phyloP scores from a whole-genome alignment of 2,888 invertebrate species.

The Apodemia hepburni region DNA sequence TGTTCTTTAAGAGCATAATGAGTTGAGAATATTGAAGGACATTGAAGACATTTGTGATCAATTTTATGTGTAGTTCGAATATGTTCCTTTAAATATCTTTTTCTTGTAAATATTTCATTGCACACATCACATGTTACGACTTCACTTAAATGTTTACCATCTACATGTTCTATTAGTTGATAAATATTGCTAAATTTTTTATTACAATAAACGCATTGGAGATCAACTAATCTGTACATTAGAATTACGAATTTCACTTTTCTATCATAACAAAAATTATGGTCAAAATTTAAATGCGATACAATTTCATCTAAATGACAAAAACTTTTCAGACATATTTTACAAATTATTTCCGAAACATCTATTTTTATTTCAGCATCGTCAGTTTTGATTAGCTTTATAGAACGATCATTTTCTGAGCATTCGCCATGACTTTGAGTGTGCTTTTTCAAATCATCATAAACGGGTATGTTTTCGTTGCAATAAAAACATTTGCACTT shows the following conservation, averaged over 20 bases:
- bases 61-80: constrained; percentile 46
- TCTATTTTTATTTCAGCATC: constrained; percentile 63
- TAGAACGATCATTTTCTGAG: constrained; percentile 45
- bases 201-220: constrained; percentile 53
- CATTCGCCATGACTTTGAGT: constrained; percentile 51
- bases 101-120: constrained; percentile 49
- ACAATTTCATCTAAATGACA: constrained; percentile 40
- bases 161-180: constrained; percentile 53
- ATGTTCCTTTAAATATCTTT: constrained; percentile 51
- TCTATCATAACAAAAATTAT: constrained; percentile 46
- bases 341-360: constrained; percentile 53
- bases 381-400: constrained; percentile 48
- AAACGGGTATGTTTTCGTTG: constrained; percentile 45
- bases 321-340: constrained; percentile 44
- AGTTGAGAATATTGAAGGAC: constrained; percentile 41
- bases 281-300: constrained; percentile 48
- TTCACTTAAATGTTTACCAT: constrained; percentile 45
- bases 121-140: constrained; percentile 49
- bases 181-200: constrained; percentile 44
- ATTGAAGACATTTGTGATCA: constrained; percentile 48
- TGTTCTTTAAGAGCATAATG: constrained; percentile 46
- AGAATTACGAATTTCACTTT: constrained; percentile 43
- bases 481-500: constrained; percentile 67
- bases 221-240: constrained; percentile 48
- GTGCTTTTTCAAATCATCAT: constrained; percentile 46